These are phyloP conservation scores for Entosphenus tridentatus DNA, from an alignment of 2,113 vertebrate species.

Conservation along the genomic window DNA sequence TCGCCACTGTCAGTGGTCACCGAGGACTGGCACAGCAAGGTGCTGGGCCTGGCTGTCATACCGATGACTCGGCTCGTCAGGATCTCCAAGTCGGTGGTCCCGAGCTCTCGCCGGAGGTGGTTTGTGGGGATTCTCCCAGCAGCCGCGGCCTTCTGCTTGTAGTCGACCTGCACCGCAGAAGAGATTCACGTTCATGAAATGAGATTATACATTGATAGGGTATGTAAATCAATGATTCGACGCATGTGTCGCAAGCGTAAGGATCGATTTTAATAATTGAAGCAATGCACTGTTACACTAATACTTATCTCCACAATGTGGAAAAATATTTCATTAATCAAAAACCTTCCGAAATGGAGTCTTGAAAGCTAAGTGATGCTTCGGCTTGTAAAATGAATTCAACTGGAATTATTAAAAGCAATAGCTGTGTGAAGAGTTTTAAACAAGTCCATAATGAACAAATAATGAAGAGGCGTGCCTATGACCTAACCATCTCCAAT, in stretches of 20 bases:
- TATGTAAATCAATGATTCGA: background rate
- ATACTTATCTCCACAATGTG: background rate
- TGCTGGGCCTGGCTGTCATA: slow-evolving; percentile 15
- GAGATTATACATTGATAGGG: slow-evolving; percentile 8
- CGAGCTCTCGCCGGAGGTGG: slow-evolving; percentile 62
- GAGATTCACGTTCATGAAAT: background rate
- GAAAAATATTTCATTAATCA: background rate
- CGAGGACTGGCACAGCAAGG: background rate
- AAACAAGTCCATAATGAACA: background rate
- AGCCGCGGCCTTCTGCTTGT: slow-evolving; percentile 84
- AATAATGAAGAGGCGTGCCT: background rate
- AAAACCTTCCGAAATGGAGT: background rate
- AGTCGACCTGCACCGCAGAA: slow-evolving; percentile 48
- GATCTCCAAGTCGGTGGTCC: slow-evolving; percentile 66
- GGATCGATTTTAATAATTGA: background rate
- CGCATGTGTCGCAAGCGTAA: background rate
- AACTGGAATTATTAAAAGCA: background rate
- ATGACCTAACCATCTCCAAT: background rate
- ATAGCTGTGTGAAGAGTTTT: background rate
- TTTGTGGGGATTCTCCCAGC: slow-evolving; percentile 96
- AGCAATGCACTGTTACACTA: background rate
- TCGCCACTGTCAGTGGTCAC: too few species aligned
- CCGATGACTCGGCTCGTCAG: slow-evolving; percentile 87
- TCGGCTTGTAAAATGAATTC: background rate
- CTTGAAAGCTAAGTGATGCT: background rate